Base-by-base conservation (phyloP, 2,888 invertebrate species). In the Linnaemya tessellans region DNA sequence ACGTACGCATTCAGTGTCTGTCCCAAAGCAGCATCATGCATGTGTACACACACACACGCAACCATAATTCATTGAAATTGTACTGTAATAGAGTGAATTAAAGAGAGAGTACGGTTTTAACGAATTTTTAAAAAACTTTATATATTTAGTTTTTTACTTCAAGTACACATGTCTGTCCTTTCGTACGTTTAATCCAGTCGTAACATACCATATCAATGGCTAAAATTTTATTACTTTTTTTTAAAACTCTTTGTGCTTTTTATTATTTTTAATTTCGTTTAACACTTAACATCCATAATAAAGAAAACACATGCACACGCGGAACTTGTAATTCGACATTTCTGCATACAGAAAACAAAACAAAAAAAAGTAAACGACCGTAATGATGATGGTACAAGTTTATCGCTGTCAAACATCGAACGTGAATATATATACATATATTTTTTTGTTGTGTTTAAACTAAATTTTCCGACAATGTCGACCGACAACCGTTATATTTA, bases 341-440 rank as follows among this genome's bases (percentile, higher is more conserved):
- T 67, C 62, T 73, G 67, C n/a, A 71, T 67, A 80, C 43, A 58
- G 15, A 41, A 56, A 65, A 54, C 13, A 38, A 35, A 75, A 30
- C 30, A 67, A 51, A 70, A 54, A 51, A 30, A 77, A 56, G 51
- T 20, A 79, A 74, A 60, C 65, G 74, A 75, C 84, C 58, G 22
- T 64, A 58, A 75, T 74, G n/a, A 74, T 74, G 67, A 71, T 65
- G 80, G 79, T 77, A 80, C 85, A 71, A 82, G 79, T 82, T 82
- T 71, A 79, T 71, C 75, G 75, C 82, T 82, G 85, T 82, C 82
- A 82, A 65, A 85, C 67, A 82, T 79, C 82, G 64, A 82, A 75
- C 82, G 82, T 79, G 65, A 67, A 79, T 54, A 3, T 30, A 3
- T 30, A 30, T 30, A 30, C 5, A 30, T 30, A 3, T 30, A 3